Evolutionary conservation across 2,888 invertebrate species (phyloP), one percentile per base, ranked within the genome.

Genomic region (Acrobasis suavella): DNA sequence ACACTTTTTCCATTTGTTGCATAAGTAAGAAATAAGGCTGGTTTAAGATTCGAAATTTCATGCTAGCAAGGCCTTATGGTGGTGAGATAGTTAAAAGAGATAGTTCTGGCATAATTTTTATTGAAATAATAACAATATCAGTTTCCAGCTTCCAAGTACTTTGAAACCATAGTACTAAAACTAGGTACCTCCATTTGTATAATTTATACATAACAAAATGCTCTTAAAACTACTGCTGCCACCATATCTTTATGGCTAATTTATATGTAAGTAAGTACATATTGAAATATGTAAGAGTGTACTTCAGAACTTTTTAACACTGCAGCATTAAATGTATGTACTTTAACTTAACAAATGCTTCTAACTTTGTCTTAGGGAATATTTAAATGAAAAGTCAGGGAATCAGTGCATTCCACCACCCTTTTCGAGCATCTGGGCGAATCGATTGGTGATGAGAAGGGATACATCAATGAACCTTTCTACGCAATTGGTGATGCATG

Each of bases 381-480:
- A 51, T 54, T 51, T 61, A 56, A 42, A n/a, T 59, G 51, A 17
- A 51, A 22, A 10, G 51, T 60, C 52, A 6, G 14, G n/a, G n/a
- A 55, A 66, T 87, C 71, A 91, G 67, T 91, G 86, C 91, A 92
- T 92, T 73, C 93, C 94, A 68, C 95, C 93, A 74, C 93, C 94
- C 83, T 97, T 97, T 80, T 97, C 97, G 51, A 98, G 85, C 80
- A 97, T 92, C 78, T 97, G 97, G 14, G 97, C 96, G 87, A 98
- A 98, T 85, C 98, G 93, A 80, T 96, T 96, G 0, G 98, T 97
- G 60, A 98, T 96, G 58, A 97, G 91, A 62, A 98, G 86, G 0
- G 98, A 97, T 5, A 97, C 97, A 86, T 98, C 98, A 69, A 98
- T 97, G 81, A 98, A 98, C 75, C 98, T 93, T 77, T 98, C 97